phyloP scores from a whole-genome alignment of 2,797 vertebrate species.

The Alectoris magna region DNA sequence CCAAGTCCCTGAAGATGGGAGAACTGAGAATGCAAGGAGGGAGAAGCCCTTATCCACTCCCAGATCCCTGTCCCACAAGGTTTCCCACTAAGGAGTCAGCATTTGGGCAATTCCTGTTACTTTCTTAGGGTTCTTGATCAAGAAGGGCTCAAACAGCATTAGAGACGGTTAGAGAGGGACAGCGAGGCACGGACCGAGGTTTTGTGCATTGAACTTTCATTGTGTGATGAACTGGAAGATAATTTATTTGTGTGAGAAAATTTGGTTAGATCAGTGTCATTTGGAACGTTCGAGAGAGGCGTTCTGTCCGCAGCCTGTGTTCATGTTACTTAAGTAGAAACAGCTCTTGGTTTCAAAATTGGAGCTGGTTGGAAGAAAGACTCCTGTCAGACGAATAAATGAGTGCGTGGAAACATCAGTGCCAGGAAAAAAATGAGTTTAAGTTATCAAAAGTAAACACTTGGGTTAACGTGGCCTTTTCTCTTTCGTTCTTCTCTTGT shows the following conservation, averaged over 20 bases:
- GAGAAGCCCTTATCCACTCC: background rate
- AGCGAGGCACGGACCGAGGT: background rate
- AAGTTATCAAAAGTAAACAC: background rate
- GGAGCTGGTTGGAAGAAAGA: constrained; percentile 33
- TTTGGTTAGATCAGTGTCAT: background rate
- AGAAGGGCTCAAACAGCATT: rapidly evolving
- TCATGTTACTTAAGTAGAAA: constrained; percentile 31
- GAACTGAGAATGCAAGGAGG: background rate
- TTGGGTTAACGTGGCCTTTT: background rate
- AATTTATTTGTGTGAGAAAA: constrained; percentile 43
- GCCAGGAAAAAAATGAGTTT: background rate
- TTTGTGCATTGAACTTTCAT: background rate
- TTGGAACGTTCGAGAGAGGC: constrained; percentile 27
- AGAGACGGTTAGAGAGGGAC: background rate
- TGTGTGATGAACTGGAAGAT: background rate
- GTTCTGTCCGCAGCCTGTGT: constrained; percentile 40
- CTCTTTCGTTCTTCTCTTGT: background rate
- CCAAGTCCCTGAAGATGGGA: background rate
- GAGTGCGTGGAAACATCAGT: constrained; percentile 6
- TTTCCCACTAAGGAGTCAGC: background rate
- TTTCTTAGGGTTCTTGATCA: background rate
- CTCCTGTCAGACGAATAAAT: constrained; percentile 19
- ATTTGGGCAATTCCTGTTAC: background rate
- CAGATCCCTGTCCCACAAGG: background rate
- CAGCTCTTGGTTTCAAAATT: constrained; percentile 33